phyloP scores from a whole-genome alignment of 1,140 invertebrate genomes.

The Microvelia longipes region DNA sequence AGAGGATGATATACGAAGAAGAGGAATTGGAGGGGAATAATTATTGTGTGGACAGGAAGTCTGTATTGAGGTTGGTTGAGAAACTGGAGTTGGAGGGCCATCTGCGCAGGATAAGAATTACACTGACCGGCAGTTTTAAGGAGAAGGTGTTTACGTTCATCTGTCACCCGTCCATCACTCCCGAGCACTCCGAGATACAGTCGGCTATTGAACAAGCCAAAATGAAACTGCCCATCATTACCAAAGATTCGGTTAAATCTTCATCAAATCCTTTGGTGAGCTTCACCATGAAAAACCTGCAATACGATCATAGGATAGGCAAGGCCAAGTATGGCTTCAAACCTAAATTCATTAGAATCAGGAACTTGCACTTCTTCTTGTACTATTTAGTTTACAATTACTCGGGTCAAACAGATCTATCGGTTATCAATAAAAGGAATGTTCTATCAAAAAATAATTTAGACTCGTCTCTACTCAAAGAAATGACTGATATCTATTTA shows the following conservation, averaged over 20 bases:
- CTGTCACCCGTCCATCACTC: slow-evolving; percentile 36
- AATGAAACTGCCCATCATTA: slow-evolving; percentile 37
- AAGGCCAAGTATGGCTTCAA: slow-evolving; percentile 25
- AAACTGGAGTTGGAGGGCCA: slow-evolving; percentile 39
- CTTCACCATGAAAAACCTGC: neutral
- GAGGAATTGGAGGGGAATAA: slow-evolving; percentile 39
- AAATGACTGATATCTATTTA: slow-evolving; percentile 35
- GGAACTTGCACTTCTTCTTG: slow-evolving; percentile 47
- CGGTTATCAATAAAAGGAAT: slow-evolving; percentile 29
- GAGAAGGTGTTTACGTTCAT: slow-evolving; percentile 38
- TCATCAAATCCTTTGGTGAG: neutral
- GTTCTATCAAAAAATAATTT: slow-evolving; percentile 1
- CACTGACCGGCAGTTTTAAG: slow-evolving; percentile 33
- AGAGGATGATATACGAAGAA: slow-evolving; percentile 36
- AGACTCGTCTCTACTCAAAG: slow-evolving; percentile 17
- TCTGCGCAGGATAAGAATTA: slow-evolving; percentile 42
- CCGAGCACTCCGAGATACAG: slow-evolving; percentile 37
- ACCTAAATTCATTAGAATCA: slow-evolving; percentile 53
- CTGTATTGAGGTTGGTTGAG: slow-evolving; percentile 38
- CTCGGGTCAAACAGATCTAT: slow-evolving; percentile 25
- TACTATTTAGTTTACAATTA: slow-evolving; percentile 51
- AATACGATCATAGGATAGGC: neutral
- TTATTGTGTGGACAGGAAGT: slow-evolving; percentile 43
- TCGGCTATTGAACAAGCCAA: slow-evolving; percentile 44
- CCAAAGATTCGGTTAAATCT: neutral